These are phyloP conservation scores for Eupithecia subfuscata DNA, from an alignment of 2,888 invertebrate species.

Conservation along the genomic window DNA sequence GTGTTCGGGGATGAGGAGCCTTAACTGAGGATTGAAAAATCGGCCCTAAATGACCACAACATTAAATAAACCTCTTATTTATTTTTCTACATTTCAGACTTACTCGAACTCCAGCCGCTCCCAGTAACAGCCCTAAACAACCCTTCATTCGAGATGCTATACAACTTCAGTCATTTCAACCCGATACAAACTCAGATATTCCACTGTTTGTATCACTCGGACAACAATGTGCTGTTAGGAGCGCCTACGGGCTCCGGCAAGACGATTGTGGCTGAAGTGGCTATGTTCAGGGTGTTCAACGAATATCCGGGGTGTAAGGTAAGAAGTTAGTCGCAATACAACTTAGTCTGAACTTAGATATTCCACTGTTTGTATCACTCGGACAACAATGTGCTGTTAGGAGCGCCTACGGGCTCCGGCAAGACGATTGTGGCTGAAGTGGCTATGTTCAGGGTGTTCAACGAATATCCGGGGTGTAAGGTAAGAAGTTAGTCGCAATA, in stretches of 20 bases:
- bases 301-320: constrained; percentile 91
- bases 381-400: constrained; percentile 95
- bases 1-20: no score
- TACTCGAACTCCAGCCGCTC: constrained; percentile 95
- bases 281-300: constrained; percentile 96
- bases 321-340: background rate
- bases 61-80: background rate
- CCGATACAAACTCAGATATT: constrained; percentile 99
- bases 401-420: constrained; percentile 98
- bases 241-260: constrained; percentile 99
- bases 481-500: constrained; percentile 62
- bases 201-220: constrained; percentile 97
- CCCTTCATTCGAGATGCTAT: constrained; percentile 90
- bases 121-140: constrained; percentile 93
- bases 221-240: constrained; percentile 95
- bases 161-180: constrained; percentile 97
- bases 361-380: constrained; percentile 98
- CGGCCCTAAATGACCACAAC: background rate
- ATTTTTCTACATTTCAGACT: constrained; percentile 81
- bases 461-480: constrained; percentile 90
- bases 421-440: constrained; percentile 99
- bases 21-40: no score
- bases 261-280: constrained; percentile 98
- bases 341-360: constrained; percentile 71
- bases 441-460: constrained; percentile 97